Evolutionary conservation across 2,797 vertebrate genomes (phyloP).

Genomic region (Periparus ater): DNA sequence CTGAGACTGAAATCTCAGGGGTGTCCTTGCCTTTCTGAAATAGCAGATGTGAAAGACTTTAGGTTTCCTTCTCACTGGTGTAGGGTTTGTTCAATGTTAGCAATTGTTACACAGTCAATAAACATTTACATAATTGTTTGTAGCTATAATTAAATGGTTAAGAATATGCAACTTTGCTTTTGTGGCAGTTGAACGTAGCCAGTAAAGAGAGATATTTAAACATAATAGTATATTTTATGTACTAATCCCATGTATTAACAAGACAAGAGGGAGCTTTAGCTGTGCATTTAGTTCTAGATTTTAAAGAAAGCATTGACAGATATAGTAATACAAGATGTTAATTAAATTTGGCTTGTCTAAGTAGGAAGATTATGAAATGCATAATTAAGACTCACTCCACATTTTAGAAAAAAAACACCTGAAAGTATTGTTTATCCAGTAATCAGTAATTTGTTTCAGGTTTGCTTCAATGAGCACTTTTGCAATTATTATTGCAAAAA

Average conservation of each 20-base stretch:
- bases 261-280: not conserved
- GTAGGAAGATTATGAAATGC: not conserved
- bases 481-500: not conserved
- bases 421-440: not conserved
- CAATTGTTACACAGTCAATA: not conserved
- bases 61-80: not conserved
- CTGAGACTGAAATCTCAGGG: not conserved
- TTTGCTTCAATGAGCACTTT: not conserved
- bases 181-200: not conserved
- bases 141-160: not conserved
- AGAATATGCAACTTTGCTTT: not conserved
- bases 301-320: not conserved
- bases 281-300: not conserved
- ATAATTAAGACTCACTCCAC: not conserved
- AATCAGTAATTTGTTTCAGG: not conserved
- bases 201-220: not conserved
- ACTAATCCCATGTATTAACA: not conserved
- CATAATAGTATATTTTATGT: not conserved
- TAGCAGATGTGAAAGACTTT: not conserved
- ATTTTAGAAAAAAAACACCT: not conserved
- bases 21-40: not conserved
- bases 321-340: not conserved
- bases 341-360: constrained; percentile 29
- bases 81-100: not conserved
- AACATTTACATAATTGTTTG: not conserved